phyloP scores from a whole-genome alignment of 2,113 vertebrate genomes.

The Ameiurus melas region DNA sequence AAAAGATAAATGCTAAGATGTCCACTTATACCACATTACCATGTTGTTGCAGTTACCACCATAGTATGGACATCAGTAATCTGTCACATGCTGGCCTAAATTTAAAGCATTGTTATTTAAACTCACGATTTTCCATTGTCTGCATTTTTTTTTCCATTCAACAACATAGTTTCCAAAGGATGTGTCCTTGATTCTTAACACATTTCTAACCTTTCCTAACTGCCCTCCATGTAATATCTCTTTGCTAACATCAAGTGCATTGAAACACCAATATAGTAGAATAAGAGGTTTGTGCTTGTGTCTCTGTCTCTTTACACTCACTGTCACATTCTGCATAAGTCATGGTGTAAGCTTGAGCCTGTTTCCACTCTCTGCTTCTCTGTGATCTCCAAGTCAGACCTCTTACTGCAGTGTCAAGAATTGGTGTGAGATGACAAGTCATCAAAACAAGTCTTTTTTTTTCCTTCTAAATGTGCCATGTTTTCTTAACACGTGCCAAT shows the following conservation, averaged over 20 bases:
- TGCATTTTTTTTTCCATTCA: slow-evolving; percentile 30
- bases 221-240: slow-evolving; percentile 30
- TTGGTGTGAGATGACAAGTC: slow-evolving; percentile 33
- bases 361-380: slow-evolving; percentile 47
- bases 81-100: background rate
- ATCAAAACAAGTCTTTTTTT: slow-evolving; percentile 5
- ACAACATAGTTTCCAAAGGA: slow-evolving; percentile 24
- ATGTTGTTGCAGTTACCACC: background rate
- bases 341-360: slow-evolving; percentile 41
- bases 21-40: slow-evolving; percentile 17
- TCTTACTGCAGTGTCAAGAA: slow-evolving; percentile 49
- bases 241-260: slow-evolving; percentile 14
- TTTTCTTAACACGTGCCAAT: slow-evolving; percentile 24
- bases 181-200: slow-evolving; percentile 24
- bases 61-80: background rate
- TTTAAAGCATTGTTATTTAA: slow-evolving; percentile 11
- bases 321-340: slow-evolving; percentile 37
- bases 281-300: slow-evolving; percentile 42
- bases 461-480: background rate
- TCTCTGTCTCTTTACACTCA: slow-evolving; percentile 44
- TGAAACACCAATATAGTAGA: slow-evolving; percentile 20
- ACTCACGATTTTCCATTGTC: background rate
- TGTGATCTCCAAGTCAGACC: slow-evolving; percentile 52
- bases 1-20: slow-evolving; percentile 3
- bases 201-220: slow-evolving; percentile 33